Evolutionary conservation across 2,113 vertebrate species (phyloP), one percentile per base, ranked within the genome.

Genomic region (Chloebia gouldiae): DNA sequence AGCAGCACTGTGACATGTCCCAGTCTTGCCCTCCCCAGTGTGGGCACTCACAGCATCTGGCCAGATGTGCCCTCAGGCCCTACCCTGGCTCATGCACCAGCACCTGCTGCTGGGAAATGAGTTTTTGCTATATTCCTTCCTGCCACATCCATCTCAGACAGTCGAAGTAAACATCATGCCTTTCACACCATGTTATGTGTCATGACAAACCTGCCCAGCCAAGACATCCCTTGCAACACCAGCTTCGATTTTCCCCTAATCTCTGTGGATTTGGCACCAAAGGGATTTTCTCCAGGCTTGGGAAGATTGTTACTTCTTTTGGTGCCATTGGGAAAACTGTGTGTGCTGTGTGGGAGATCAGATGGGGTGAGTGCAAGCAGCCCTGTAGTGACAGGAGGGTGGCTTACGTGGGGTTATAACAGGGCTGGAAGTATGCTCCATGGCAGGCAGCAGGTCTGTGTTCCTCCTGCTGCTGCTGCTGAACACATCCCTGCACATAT

Each of bases 351-450:
- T 50, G 42, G 60, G 64, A 86, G 60, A 51, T 27, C 20, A 20
- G 39, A 56, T 14, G 39, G 49, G 59, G 39, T 15, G 70, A 66
- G 39, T 3, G 33, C 47, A 45, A 78, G 60, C 69, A 35, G 20
- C 25, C 44, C 53, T 63, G 44, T 2, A 45, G 37, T 20, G 44
- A 82, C 61, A 68, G 68, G 5, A 66, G 60, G 31, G 2, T 77
- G 81, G 25, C 11, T 84, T 21, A 15, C 0, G 0, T 0, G 1
- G n/a, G 75, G 20, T 8, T 91, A 28, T 8, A 31, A 22, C 3
- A 25, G 63, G 82, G 61, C 66, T 68, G 78, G 63, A n/a, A 33
- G 12, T 30, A 44, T 71, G 54, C 45, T 75, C 39, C 23, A 2
- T 2, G 0, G 51, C 47, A n/a, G 4, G 69, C 56, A 92, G 57